These are phyloP conservation scores for Fragum whitleyi DNA, from an alignment of 2,888 invertebrate species.

Conservation along the genomic window DNA sequence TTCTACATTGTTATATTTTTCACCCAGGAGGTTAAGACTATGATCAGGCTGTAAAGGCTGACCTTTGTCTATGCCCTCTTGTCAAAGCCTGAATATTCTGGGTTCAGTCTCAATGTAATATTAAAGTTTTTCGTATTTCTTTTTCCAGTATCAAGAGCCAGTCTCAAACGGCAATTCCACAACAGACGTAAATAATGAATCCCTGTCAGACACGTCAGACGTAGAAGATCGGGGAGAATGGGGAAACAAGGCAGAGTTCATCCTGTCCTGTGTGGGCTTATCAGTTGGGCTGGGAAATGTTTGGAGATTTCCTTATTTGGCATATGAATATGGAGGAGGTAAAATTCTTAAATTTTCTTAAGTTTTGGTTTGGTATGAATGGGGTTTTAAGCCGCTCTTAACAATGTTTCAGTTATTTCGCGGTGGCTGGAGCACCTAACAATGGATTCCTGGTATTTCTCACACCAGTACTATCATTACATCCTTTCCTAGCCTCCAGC, in stretches of 20 bases:
- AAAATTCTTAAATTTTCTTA: slow-evolving; percentile 18
- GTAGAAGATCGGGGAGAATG: slow-evolving; percentile 73
- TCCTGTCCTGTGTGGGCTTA: slow-evolving; percentile 78
- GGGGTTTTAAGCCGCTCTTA: no score
- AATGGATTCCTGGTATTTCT: no score
- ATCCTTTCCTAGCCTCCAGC: no score
- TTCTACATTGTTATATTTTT: no score
- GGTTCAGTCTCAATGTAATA: no score
- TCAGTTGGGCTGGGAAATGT: slow-evolving; percentile 81
- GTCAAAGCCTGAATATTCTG: no score
- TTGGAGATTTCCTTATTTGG: slow-evolving; percentile 79
- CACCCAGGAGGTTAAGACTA: no score
- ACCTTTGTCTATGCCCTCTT: no score
- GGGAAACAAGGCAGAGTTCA: slow-evolving; percentile 78
- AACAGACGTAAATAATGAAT: not conserved
- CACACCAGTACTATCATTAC: no score
- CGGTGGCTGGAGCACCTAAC: no score
- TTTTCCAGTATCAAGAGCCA: slow-evolving; percentile 5
- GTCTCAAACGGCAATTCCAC: slow-evolving; percentile 2
- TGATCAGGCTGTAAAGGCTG: no score
- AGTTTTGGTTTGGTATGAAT: not conserved
- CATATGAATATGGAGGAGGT: slow-evolving; percentile 80
- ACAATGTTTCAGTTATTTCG: no score
- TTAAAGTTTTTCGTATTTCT: not conserved
- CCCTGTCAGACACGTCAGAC: not conserved